These are phyloP conservation scores for Bufo bufo DNA, from an alignment of 2,113 vertebrate species.

Conservation along the genomic window DNA sequence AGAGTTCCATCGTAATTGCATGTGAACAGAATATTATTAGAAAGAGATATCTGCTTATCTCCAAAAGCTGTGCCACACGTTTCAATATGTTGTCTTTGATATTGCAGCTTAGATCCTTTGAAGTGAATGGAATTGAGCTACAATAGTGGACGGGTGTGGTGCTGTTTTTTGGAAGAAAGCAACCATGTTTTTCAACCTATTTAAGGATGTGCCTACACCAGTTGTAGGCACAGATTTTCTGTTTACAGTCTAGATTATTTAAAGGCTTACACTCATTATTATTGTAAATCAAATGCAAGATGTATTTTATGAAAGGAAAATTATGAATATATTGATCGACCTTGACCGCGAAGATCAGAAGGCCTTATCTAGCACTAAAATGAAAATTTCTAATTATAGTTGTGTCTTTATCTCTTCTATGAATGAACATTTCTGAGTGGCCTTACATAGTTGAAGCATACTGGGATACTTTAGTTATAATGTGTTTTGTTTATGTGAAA, in stretches of 20 bases:
- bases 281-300: slow-evolving; percentile 65
- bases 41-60: background rate
- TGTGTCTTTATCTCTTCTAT: background rate
- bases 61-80: background rate
- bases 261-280: slow-evolving; percentile 67
- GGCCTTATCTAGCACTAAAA: slow-evolving; percentile 14
- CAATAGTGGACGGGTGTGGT: background rate
- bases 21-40: background rate
- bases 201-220: slow-evolving; percentile 65
- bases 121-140: background rate
- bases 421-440: slow-evolving; percentile 7
- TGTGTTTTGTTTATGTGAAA: background rate
- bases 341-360: background rate
- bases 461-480: background rate
- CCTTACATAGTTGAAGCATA: slow-evolving; percentile 3
- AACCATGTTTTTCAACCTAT: background rate
- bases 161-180: background rate
- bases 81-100: background rate
- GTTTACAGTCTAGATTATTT: slow-evolving; percentile 69
- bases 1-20: background rate
- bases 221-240: slow-evolving; percentile 66
- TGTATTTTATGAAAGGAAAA: slow-evolving; percentile 61
- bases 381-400: background rate
- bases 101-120: background rate
- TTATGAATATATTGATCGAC: slow-evolving; percentile 15